These are phyloP conservation scores for Sitta europaea DNA, from an alignment of 2,113 vertebrate genomes.

Conservation along the genomic window DNA sequence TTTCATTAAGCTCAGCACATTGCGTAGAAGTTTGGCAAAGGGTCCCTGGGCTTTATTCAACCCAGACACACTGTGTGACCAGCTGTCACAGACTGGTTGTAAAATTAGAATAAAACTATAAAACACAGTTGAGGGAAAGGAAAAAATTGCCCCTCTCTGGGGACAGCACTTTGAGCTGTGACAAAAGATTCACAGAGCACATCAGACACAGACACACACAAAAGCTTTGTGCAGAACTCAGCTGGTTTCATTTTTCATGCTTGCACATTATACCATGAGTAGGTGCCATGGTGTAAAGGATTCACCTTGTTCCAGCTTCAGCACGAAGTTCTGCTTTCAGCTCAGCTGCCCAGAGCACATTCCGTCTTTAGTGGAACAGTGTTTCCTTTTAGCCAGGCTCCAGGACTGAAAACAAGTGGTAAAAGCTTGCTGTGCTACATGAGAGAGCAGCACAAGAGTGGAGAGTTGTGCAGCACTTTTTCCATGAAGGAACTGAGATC, in stretches of 20 bases:
- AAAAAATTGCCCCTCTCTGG: background rate
- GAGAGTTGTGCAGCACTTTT: background rate
- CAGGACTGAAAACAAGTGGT: background rate
- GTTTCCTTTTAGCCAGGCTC: background rate
- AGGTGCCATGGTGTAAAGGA: background rate
- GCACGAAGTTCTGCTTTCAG: background rate
- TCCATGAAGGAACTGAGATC: background rate
- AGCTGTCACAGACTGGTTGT: constrained; percentile 37
- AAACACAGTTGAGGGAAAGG: background rate
- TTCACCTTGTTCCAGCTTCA: constrained; percentile 10
- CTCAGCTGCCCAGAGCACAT: background rate
- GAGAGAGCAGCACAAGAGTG: background rate
- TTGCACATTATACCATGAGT: background rate
- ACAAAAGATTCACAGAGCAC: constrained; percentile 1
- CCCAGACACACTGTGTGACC: constrained; percentile 51
- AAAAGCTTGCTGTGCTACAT: background rate
- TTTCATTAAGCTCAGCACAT: constrained; percentile 56
- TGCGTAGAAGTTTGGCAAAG: constrained; percentile 45
- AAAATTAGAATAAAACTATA: constrained; percentile 59
- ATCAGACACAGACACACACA: background rate
- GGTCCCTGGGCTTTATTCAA: constrained; percentile 36
- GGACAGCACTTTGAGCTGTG: background rate
- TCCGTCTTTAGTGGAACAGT: background rate
- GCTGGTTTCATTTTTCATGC: background rate
- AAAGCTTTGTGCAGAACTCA: background rate